These are phyloP conservation scores for Nothocercus julius DNA, from an alignment of 2,113 vertebrate species.

Conservation along the genomic window DNA sequence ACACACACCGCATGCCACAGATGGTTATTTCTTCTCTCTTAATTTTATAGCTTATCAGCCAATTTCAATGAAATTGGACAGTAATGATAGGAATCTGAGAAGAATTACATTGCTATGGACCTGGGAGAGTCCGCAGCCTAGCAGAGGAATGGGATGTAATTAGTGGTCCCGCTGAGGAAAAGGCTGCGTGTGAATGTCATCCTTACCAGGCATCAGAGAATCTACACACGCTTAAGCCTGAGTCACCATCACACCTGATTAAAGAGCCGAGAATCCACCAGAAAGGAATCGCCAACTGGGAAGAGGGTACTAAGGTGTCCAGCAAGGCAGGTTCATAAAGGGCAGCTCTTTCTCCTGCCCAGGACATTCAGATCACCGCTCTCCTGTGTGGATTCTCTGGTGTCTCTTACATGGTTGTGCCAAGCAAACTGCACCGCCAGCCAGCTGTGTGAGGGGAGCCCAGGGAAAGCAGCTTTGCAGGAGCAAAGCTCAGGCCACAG, in stretches of 20 bases:
- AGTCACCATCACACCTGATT: neutral
- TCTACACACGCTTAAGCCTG: neutral
- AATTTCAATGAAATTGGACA: constrained; percentile 1
- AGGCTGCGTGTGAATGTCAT: fast-evolving
- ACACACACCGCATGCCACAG: neutral
- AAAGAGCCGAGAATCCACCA: neutral
- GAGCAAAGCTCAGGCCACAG: neutral
- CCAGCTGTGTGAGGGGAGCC: neutral
- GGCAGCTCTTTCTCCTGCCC: neutral
- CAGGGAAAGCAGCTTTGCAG: neutral
- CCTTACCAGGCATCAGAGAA: neutral
- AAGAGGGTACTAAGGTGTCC: fast-evolving
- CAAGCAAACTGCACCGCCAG: neutral
- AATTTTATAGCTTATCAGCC: neutral
- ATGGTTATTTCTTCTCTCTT: fast-evolving
- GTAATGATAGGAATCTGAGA: constrained; percentile 24
- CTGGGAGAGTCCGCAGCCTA: neutral
- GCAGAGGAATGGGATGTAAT: neutral
- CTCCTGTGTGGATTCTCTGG: neutral
- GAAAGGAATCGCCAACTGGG: neutral
- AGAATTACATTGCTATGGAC: constrained; percentile 17
- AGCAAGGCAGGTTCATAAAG: neutral
- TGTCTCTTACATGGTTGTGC: neutral
- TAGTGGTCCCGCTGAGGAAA: neutral
- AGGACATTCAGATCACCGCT: fast-evolving